These are phyloP conservation scores for Baryphthengus martii DNA, from an alignment of 2,113 vertebrate genomes.

Conservation along the genomic window DNA sequence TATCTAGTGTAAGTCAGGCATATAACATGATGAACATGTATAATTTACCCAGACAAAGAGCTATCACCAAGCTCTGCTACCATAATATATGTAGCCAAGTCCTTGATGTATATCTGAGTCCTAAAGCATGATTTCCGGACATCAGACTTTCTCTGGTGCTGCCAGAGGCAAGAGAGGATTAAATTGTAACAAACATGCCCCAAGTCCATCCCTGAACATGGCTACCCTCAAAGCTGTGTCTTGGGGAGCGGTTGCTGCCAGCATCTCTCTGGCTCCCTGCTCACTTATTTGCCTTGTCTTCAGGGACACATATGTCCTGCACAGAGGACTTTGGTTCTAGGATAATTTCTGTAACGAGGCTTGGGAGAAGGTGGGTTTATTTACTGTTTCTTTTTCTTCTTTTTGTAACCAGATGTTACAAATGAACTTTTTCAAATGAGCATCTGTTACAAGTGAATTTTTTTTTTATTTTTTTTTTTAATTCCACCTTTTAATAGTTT, in stretches of 20 bases:
- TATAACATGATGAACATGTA: background rate
- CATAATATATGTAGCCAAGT: background rate
- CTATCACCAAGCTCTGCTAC: background rate
- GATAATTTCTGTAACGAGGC: background rate
- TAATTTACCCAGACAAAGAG: background rate
- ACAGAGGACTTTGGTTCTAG: background rate
- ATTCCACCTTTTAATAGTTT: background rate
- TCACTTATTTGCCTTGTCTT: background rate
- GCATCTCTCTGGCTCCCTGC: background rate
- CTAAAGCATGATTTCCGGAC: background rate
- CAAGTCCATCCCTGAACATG: background rate
- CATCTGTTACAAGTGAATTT: background rate
- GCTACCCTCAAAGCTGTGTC: background rate
- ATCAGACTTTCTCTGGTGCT: background rate
- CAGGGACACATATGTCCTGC: accelerated
- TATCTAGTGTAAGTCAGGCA: background rate
- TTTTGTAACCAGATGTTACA: background rate
- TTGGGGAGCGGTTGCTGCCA: background rate
- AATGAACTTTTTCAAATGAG: background rate
- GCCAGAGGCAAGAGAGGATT: background rate
- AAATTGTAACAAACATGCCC: background rate
- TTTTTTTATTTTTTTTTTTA: background rate
- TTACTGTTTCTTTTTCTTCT: background rate
- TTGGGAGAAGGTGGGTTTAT: accelerated
- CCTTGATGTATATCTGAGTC: background rate